Percentiles rank a stretch among this genome's conserved stretches.
These are phyloP conservation scores for Hapalemur alaotrensis DNA, from an alignment of 2,797 vertebrate genomes.

Conservation along the genomic window DNA sequence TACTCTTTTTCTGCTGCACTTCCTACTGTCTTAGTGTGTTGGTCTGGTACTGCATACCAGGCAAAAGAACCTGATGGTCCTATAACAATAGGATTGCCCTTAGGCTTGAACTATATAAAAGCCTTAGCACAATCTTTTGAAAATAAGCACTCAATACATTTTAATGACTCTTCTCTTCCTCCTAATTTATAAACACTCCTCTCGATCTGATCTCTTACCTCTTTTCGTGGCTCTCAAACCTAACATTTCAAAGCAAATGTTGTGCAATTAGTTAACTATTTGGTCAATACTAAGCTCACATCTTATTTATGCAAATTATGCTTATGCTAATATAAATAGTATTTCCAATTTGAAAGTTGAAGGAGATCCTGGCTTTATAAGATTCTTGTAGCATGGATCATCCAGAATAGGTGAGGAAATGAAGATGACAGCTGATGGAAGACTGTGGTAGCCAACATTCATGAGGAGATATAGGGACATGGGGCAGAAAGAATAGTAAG, in stretches of 20 bases:
- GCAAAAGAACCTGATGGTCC: neutral
- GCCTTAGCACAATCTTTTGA: neutral
- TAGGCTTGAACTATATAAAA: neutral
- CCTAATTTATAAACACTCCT: neutral
- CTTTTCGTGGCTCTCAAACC: neutral
- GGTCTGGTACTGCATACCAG: neutral
- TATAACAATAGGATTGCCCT: neutral
- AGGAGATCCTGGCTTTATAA: neutral
- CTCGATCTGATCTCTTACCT: neutral
- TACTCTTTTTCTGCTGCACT: neutral
- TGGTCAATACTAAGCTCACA: neutral
- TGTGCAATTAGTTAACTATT: neutral
- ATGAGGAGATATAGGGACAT: neutral
- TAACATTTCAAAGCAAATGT: neutral
- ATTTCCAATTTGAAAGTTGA: neutral
- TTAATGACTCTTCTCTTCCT: neutral
- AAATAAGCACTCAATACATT: neutral
- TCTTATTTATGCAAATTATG: neutral
- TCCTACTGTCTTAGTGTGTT: neutral
- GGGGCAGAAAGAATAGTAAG: neutral
- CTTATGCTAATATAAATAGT: neutral
- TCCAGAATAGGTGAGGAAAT: neutral
- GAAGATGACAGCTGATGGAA: neutral
- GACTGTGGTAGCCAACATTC: neutral
- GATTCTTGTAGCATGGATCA: neutral